Base-by-base conservation (phyloP, 2,113 vertebrate genomes). In the Malurus cyaneus region DNA sequence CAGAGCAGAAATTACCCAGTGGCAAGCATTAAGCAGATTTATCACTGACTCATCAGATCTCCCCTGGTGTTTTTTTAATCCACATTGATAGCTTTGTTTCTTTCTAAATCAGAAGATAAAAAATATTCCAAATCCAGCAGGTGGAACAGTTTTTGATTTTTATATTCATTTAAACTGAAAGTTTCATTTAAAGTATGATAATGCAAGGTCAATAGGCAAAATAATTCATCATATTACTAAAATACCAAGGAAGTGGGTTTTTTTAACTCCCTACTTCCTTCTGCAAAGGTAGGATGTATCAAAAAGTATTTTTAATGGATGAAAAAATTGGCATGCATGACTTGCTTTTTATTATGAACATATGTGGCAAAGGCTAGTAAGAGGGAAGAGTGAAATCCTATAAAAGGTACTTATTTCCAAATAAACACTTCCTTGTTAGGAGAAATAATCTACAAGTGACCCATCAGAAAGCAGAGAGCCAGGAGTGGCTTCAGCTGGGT, bases 181-280 rank as follows among this genome's bases (percentile, higher is more conserved):
- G 18, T 65, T 89, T 88, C 17, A 72, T 61, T 83, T 44, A 64
- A 93, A 67, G 11, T 66, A 73, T 79, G 39, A 70, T 74, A 87
- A 83, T 77, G 32, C 19, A 67, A 85, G 66, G 86, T 87, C 66
- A 87, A 31, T 73, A 86, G 72, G 72, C 82, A 90, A 92, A 95
- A 41, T 36, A 29, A n/a, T 23, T 86, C 26, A 52, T 92, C 32
- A 59, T 78, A 13, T 83, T 92, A 95, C 62, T 93, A 50, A 93
- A 95, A 91, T 89, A 93, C 41, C 74, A 86, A 74, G 71, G 60
- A 91, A 93, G 25, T 87, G 46, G 18, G 14, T 46, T 91, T 93
- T 36, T 61, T 92, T 19, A 95, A 93, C 44, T 88, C 53, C 23
- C 32, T 80, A 39, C 47, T 93, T 85, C 39, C 49, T 87, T 95